Evolutionary conservation across 1,140 invertebrate genomes (phyloP).

Genomic region (Drosophila kepulauana): DNA sequence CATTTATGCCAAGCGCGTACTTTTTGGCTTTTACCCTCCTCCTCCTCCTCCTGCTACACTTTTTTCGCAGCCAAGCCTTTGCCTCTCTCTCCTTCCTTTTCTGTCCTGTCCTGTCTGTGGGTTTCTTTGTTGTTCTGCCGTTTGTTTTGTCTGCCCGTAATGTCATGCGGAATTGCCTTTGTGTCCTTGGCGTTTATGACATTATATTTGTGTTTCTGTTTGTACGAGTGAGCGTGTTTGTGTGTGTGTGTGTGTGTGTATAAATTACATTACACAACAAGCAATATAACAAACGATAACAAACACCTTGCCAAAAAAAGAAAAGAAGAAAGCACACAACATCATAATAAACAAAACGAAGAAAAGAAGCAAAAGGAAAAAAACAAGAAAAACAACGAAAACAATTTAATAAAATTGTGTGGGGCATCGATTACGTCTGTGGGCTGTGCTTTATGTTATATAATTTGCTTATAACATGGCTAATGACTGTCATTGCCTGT

Average conservation of each 20-base stretch:
- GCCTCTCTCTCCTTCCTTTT: background rate
- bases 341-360: conserved; percentile 43
- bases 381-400: conserved; percentile 26
- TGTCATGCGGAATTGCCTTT: conserved; percentile 80
- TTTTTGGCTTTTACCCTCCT: conserved; percentile 71
- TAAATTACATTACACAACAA: conserved; percentile 83
- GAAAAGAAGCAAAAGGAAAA: conserved; percentile 9
- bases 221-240: conserved; percentile 15
- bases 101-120: background rate
- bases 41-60: conserved; percentile 1
- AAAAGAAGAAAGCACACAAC: conserved; percentile 31
- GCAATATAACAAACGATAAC: conserved; percentile 83
- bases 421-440: conserved; percentile 52
- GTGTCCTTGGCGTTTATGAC: conserved; percentile 82
- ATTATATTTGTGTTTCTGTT: conserved; percentile 73
- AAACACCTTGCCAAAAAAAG: conserved; percentile 68
- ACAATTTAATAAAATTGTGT: conserved; percentile 70
- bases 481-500: conserved; percentile 45
- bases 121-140: conserved; percentile 47
- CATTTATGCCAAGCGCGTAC: conserved; percentile 81
- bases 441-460: conserved; percentile 49
- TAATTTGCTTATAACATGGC: conserved; percentile 47
- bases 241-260: conserved; percentile 55
- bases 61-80: background rate
- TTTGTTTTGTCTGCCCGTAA: conserved; percentile 79